Percentiles rank a stretch among this genome's conserved stretches.
phyloP scores from a whole-genome alignment of 2,888 invertebrate genomes.

The Diabrotica balteata region DNA sequence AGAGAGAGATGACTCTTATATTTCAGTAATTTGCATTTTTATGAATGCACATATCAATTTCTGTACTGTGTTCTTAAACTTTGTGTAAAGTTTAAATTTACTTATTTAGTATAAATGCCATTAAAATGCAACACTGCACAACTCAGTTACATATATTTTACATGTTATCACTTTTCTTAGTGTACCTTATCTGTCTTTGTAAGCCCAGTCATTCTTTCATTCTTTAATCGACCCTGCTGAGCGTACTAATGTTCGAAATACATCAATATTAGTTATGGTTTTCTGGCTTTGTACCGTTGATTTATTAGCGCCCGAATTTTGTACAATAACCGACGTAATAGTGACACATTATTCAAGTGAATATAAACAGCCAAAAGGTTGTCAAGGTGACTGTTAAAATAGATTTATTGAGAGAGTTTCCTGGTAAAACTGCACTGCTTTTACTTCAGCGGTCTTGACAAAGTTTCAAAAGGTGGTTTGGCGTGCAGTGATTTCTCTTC shows the following conservation, averaged over 20 bases:
- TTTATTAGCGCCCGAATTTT: slow-evolving; percentile 46
- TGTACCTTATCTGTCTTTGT: slow-evolving; percentile 15
- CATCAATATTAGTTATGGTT: slow-evolving; percentile 60
- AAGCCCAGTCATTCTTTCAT: slow-evolving; percentile 40
- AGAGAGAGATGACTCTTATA: too few relatives aligned
- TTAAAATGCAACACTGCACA: too few relatives aligned
- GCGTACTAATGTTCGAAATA: slow-evolving; percentile 58
- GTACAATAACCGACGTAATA: slow-evolving; percentile 9
- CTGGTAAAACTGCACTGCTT: too few relatives aligned
- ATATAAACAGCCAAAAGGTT: slow-evolving; percentile 1
- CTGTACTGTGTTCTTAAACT: too few relatives aligned
- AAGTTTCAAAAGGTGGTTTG: too few relatives aligned
- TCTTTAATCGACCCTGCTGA: slow-evolving; percentile 49
- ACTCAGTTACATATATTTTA: too few relatives aligned
- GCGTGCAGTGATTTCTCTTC: too few relatives aligned
- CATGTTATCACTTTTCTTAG: slow-evolving; percentile 12
- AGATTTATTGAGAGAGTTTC: neutral
- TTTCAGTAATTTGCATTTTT: too few relatives aligned
- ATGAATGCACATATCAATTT: too few relatives aligned
- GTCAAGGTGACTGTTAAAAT: slow-evolving; percentile 12
- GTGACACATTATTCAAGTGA: slow-evolving; percentile 7
- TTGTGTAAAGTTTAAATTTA: too few relatives aligned
- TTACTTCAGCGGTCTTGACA: too few relatives aligned
- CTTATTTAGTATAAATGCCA: too few relatives aligned
- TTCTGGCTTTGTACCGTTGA: slow-evolving; percentile 55